These are phyloP conservation scores for Temnothorax nylanderi DNA, from an alignment of 1,140 invertebrate species.

Conservation along the genomic window DNA sequence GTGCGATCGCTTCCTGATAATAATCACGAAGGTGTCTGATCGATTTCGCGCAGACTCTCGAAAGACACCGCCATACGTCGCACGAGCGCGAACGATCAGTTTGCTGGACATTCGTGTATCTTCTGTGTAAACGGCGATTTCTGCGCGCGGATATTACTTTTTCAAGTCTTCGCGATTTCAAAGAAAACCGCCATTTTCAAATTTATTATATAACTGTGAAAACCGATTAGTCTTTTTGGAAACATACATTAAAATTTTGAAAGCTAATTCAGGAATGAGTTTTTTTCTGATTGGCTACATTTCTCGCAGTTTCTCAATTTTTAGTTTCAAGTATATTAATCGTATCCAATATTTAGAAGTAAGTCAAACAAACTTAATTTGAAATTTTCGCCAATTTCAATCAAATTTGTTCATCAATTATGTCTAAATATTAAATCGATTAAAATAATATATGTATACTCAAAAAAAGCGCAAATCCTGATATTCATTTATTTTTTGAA, in stretches of 20 bases:
- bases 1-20: slow-evolving; percentile 67
- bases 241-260: not conserved
- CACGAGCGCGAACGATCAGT: not conserved
- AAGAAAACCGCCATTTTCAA: not conserved
- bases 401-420: not conserved
- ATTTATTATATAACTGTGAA: not conserved
- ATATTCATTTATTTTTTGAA: not conserved
- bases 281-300: not conserved
- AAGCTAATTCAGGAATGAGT: not conserved
- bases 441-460: not conserved
- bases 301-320: not conserved
- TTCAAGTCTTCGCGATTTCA: not conserved
- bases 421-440: not conserved
- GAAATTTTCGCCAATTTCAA: not conserved
- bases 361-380: not conserved
- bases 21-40: not conserved
- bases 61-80: not conserved
- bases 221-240: not conserved
- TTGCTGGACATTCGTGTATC: not conserved
- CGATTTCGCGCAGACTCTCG: slow-evolving; percentile 5
- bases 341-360: not conserved
- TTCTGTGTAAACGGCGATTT: not conserved
- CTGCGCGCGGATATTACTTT: not conserved
- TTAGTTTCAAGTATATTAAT: slow-evolving; percentile 4
- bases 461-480: not conserved